These are phyloP conservation scores for Spongilla lacustris DNA, from an alignment of 37 sponge, comb jelly and placozoan genomes.

Conservation along the genomic window DNA sequence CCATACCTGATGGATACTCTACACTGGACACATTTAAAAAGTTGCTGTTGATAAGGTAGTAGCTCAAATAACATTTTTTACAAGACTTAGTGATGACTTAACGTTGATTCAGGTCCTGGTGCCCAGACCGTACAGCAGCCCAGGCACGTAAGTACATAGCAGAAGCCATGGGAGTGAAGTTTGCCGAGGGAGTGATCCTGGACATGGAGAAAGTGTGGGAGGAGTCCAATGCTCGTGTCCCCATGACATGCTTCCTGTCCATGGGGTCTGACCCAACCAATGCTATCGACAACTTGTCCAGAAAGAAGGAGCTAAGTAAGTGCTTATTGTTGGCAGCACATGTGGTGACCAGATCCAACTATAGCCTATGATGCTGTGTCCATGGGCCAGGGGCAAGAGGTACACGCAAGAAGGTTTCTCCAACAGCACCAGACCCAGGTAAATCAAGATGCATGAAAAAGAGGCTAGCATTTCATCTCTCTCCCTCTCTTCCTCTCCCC, in stretches of 20 bases:
- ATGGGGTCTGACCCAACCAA: constrained; percentile 99
- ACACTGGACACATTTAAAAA: constrained; percentile 94
- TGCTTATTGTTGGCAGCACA: background rate
- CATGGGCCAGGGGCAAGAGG: constrained; percentile 99
- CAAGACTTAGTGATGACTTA: background rate
- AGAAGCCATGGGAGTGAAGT: constrained; percentile 90
- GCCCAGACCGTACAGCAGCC: constrained; percentile 94
- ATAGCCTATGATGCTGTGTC: constrained; percentile 88
- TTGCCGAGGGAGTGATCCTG: constrained; percentile 97
- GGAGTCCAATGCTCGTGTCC: constrained; percentile 87
- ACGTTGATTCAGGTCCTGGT: constrained; percentile 76
- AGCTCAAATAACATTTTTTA: background rate
- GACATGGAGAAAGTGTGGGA: constrained; percentile 92
- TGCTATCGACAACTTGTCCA: constrained; percentile 87
- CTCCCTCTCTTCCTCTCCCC: background rate
- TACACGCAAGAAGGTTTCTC: constrained; percentile 93
- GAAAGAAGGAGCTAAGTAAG: constrained; percentile 82
- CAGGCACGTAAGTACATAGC: constrained; percentile 96
- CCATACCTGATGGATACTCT: constrained; percentile 94
- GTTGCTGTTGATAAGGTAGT: constrained; percentile 83
- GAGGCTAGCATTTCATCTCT: background rate
- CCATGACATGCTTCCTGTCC: constrained; percentile 95
- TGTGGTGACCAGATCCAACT: background rate
- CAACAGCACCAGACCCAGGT: constrained; percentile 79
- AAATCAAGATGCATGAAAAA: background rate